phyloP scores from a whole-genome alignment of 2,888 invertebrate genomes.

The Agelastica alni region DNA sequence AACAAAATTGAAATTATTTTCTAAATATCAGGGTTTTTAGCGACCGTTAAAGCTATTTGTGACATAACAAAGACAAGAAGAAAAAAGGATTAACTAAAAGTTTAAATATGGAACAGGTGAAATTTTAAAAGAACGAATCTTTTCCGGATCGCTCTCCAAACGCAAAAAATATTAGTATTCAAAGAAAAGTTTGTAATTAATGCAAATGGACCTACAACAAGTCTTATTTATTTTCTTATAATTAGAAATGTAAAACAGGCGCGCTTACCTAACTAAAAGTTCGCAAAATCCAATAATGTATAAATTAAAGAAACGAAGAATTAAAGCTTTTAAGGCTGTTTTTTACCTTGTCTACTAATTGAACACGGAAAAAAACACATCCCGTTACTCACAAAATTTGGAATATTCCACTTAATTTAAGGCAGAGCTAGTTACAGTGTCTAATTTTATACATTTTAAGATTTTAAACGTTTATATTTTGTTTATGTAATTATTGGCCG shows the following conservation, averaged over 20 bases:
- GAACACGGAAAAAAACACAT: constrained; percentile 19
- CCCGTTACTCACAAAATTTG: too few relatives aligned
- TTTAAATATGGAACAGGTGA: background rate
- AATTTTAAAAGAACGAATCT: background rate
- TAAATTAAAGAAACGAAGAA: constrained; percentile 29
- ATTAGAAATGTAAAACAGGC: constrained; percentile 30
- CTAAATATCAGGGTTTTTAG: too few relatives aligned
- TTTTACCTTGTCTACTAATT: constrained; percentile 21
- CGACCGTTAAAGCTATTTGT: too few relatives aligned
- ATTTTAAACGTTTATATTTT: too few relatives aligned
- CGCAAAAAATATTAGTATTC: constrained; percentile 20
- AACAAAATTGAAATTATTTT: too few relatives aligned
- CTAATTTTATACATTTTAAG: too few relatives aligned
- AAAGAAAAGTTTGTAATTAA: constrained; percentile 25
- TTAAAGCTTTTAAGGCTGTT: constrained; percentile 23
- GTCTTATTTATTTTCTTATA: constrained; percentile 31
- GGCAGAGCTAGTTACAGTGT: too few relatives aligned
- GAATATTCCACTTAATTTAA: too few relatives aligned
- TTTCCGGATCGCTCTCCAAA: background rate
- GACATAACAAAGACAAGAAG: too few relatives aligned
- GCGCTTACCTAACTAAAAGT: constrained; percentile 24
- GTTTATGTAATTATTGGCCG: too few relatives aligned
- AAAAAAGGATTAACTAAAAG: background rate
- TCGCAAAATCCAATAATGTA: constrained; percentile 27
- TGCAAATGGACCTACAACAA: constrained; percentile 31